These are phyloP conservation scores for Dromaius novaehollandiae DNA, from an alignment of 2,113 vertebrate genomes.

Conservation along the genomic window DNA sequence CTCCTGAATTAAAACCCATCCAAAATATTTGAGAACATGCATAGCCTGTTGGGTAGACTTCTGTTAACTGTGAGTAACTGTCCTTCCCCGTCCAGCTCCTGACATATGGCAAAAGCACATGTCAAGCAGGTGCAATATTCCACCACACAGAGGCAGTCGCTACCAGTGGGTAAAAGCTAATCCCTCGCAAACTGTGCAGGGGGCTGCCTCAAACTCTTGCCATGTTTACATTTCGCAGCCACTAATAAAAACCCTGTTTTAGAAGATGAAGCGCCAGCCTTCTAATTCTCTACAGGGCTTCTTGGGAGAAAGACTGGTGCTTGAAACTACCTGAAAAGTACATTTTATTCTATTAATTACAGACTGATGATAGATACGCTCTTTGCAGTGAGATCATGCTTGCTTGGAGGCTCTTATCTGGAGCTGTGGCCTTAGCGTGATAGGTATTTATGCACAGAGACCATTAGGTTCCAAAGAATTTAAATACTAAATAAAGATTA, in stretches of 20 bases:
- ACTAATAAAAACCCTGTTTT: neutral
- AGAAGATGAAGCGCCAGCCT: neutral
- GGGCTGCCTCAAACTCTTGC: too few relatives aligned
- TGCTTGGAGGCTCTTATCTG: neutral
- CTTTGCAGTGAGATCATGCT: neutral
- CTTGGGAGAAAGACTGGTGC: neutral
- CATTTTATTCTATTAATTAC: neutral
- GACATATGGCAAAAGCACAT: neutral
- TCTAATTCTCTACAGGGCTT: fast-evolving
- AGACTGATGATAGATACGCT: neutral
- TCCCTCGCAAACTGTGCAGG: neutral
- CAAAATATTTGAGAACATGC: neutral
- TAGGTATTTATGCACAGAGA: neutral
- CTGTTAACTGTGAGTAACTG: neutral
- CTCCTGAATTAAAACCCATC: neutral
- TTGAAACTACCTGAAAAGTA: neutral
- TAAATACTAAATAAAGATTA: neutral
- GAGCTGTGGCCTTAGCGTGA: neutral
- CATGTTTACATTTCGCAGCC: neutral
- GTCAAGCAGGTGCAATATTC: neutral
- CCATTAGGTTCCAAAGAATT: neutral
- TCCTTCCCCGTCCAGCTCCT: neutral
- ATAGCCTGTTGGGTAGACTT: neutral
- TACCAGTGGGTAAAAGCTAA: neutral
- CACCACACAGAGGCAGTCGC: fast-evolving